Conservation (phyloP, 1,140 invertebrate genomes). For the Habropoda laboriosa region DNA sequence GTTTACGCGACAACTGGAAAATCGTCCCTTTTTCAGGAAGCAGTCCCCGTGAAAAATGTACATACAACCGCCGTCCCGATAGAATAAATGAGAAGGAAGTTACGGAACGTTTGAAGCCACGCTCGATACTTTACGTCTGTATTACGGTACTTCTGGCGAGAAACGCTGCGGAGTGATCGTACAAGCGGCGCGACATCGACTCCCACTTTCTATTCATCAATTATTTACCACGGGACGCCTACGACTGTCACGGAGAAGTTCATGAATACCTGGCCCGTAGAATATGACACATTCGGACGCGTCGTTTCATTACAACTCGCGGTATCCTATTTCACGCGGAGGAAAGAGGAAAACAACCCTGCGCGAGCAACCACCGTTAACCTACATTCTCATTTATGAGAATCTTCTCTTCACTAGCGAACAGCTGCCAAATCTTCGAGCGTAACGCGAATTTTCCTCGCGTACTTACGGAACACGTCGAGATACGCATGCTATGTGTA, state of each 20-base stretch:
- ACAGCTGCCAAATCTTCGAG: slow-evolving; percentile 47
- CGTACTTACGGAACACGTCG: neutral
- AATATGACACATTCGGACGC: slow-evolving; percentile 33
- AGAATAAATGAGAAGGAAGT: slow-evolving; percentile 29
- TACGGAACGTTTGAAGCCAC: neutral
- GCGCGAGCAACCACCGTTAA: slow-evolving; percentile 29
- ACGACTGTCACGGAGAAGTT: slow-evolving; percentile 33
- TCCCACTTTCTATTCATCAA: slow-evolving; percentile 65
- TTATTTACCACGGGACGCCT: slow-evolving; percentile 61
- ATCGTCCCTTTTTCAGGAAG: neutral
- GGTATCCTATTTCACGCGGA: neutral
- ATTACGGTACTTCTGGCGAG: slow-evolving; percentile 2
- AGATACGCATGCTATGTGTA: neutral
- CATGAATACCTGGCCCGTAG: slow-evolving; percentile 35
- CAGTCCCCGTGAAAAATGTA: slow-evolving; percentile 19
- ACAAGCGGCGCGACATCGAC: slow-evolving; percentile 55
- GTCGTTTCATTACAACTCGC: slow-evolving; percentile 7
- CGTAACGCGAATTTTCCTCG: slow-evolving; percentile 12
- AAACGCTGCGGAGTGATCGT: slow-evolving; percentile 16
- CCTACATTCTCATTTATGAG: slow-evolving; percentile 15
- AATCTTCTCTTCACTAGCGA: slow-evolving; percentile 16
- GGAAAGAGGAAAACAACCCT: slow-evolving; percentile 43
- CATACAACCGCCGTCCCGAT: neutral
- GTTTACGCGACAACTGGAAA: neutral
- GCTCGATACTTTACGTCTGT: slow-evolving; percentile 30